Evolutionary conservation across 2,797 vertebrate species (phyloP).

Genomic region (Novumbra hubbsi): DNA sequence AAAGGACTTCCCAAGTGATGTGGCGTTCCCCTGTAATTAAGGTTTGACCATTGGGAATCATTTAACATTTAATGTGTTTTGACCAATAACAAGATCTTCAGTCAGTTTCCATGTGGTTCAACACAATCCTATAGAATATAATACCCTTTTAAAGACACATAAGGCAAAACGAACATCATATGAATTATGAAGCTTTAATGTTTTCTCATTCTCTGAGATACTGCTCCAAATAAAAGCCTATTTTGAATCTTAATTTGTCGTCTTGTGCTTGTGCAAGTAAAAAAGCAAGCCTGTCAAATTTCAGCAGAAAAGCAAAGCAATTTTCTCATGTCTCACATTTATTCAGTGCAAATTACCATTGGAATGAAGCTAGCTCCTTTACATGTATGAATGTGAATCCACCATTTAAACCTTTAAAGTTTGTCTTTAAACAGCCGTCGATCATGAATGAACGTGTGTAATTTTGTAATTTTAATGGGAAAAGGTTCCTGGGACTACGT

Average conservation of each 20-base stretch:
- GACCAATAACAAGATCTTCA: constrained; percentile 22
- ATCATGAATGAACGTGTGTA: constrained; percentile 37
- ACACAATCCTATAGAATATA: no score
- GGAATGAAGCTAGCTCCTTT: constrained; percentile 36
- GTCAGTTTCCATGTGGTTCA: not conserved
- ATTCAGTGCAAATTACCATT: constrained; percentile 58
- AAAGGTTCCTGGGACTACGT: constrained; percentile 40
- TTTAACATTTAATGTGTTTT: constrained; percentile 50
- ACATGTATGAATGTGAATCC: constrained; percentile 44
- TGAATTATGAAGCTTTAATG: not conserved
- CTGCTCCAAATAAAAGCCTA: not conserved
- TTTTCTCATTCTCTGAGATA: not conserved
- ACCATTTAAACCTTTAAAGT: constrained; percentile 28
- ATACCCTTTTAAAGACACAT: not conserved
- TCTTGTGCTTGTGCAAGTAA: no score
- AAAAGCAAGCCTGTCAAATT: no score
- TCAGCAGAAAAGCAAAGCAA: constrained; percentile 8
- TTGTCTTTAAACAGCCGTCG: constrained; percentile 27
- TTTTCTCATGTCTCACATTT: constrained; percentile 41
- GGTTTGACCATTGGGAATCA: constrained; percentile 43
- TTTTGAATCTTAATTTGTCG: not conserved
- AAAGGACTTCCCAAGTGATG: constrained; percentile 37
- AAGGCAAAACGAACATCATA: not conserved
- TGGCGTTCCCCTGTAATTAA: constrained; percentile 51
- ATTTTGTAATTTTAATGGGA: constrained; percentile 54